These are phyloP conservation scores for Cygnus buccinator DNA, from an alignment of 2,113 vertebrate species.

Conservation along the genomic window DNA sequence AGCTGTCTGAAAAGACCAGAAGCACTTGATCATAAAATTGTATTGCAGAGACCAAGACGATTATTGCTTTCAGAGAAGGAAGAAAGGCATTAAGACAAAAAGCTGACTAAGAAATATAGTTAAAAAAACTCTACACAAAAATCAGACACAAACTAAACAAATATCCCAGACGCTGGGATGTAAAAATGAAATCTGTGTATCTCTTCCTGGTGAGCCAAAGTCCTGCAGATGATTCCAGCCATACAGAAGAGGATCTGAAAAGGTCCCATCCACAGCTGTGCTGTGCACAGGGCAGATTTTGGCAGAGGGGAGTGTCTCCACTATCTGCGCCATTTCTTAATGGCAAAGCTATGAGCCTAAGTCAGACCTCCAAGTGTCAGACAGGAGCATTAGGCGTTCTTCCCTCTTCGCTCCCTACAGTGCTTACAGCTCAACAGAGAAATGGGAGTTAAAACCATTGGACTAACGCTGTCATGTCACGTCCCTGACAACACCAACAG, in stretches of 20 bases:
- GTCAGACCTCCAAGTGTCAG: neutral
- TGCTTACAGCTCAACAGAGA: neutral
- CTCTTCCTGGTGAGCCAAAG: neutral
- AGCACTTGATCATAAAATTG: neutral
- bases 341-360: neutral
- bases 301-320: neutral
- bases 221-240: neutral
- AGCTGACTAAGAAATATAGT: neutral
- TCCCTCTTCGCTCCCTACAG: neutral
- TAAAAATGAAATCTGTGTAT: neutral
- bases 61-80: neutral
- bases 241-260: neutral
- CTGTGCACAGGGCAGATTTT: accelerated
- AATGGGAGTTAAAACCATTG: neutral
- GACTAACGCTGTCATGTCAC: neutral
- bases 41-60: neutral
- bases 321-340: neutral
- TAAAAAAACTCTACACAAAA: neutral
- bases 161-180: neutral
- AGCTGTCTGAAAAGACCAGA: slow-evolving; percentile 5
- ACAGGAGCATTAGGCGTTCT: neutral
- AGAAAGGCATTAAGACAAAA: neutral
- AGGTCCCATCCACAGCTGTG: accelerated
- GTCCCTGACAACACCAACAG: neutral
- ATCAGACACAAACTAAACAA: neutral